A percentile compares a stretch with the other conserved stretches of the same genome.
Evolutionary conservation across 2,797 vertebrate genomes (phyloP).

Genomic region (Sebastes wilsoni): DNA sequence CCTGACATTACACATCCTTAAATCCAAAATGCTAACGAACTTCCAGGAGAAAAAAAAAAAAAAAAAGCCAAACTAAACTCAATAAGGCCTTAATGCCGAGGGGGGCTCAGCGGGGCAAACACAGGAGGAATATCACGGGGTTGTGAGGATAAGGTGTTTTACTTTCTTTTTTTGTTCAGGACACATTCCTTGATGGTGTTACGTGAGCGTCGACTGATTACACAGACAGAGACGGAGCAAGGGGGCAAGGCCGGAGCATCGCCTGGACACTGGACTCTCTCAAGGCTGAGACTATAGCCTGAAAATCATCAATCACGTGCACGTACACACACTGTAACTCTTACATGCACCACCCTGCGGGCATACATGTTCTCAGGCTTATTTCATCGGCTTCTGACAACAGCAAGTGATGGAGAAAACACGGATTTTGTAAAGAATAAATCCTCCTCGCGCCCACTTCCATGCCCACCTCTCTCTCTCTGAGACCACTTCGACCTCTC

Average conservation of each 20-base stretch:
- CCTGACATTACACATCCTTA: conserved; percentile 62
- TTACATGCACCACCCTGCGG: neutral
- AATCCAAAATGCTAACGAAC: conserved; percentile 69
- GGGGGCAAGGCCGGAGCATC: conserved; percentile 12
- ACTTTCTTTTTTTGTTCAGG: conserved; percentile 22
- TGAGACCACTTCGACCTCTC: conserved; percentile 25
- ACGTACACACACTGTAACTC: neutral
- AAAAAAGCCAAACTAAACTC: conserved; percentile 37
- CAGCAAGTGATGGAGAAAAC: neutral
- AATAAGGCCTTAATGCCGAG: conserved; percentile 39
- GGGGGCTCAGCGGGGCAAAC: conserved; percentile 40
- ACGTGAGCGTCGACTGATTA: conserved; percentile 15
- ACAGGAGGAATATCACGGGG: conserved; percentile 35
- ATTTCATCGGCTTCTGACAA: neutral
- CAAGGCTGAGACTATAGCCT: conserved; percentile 19
- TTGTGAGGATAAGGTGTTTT: conserved; percentile 30
- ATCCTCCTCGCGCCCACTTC: neutral
- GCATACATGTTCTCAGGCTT: neutral
- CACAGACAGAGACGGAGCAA: conserved; percentile 12
- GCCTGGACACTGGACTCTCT: conserved; percentile 41
- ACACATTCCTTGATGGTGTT: conserved; percentile 44
- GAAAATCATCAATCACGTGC: neutral
- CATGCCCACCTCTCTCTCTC: neutral
- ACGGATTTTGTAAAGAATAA: neutral
- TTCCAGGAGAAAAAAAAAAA: neutral